These are phyloP conservation scores for Papilio elwesi DNA, from an alignment of 2,888 invertebrate species.

Conservation along the genomic window DNA sequence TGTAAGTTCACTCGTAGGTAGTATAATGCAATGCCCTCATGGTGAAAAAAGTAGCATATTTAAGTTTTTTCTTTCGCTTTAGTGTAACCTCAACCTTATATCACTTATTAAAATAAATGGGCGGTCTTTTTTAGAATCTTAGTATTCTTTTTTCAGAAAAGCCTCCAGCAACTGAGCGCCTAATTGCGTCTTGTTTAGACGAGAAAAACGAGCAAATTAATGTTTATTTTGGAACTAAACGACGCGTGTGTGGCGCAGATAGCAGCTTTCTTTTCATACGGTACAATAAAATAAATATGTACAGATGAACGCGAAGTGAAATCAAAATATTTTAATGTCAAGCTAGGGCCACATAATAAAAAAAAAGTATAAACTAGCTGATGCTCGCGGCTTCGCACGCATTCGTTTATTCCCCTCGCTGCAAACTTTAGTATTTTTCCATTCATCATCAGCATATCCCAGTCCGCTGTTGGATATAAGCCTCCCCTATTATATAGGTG, in stretches of 20 bases:
- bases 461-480: too few relatives aligned
- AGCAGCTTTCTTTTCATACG: not conserved
- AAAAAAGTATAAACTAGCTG: too few relatives aligned
- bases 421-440: too few relatives aligned
- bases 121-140: not conserved
- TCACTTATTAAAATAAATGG: constrained; percentile 18
- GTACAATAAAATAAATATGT: constrained; percentile 1
- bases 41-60: too few relatives aligned
- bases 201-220: constrained; percentile 18
- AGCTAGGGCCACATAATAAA: too few relatives aligned
- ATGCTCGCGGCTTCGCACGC: too few relatives aligned
- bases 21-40: too few relatives aligned
- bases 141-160: not conserved
- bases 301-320: not conserved
- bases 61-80: not conserved
- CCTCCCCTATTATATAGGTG: too few relatives aligned
- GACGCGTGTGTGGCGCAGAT: constrained; percentile 25
- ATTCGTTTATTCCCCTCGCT: too few relatives aligned
- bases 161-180: not conserved
- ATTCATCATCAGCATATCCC: too few relatives aligned
- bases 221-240: constrained; percentile 31
- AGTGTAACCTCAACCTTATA: constrained; percentile 6
- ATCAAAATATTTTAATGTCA: too few relatives aligned
- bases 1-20: too few relatives aligned
- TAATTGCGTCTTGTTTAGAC: constrained; percentile 27